Percentiles rank a stretch among this genome's conserved stretches.
phyloP scores from a whole-genome alignment of 1,140 invertebrate genomes.

The Cydia pomonella region DNA sequence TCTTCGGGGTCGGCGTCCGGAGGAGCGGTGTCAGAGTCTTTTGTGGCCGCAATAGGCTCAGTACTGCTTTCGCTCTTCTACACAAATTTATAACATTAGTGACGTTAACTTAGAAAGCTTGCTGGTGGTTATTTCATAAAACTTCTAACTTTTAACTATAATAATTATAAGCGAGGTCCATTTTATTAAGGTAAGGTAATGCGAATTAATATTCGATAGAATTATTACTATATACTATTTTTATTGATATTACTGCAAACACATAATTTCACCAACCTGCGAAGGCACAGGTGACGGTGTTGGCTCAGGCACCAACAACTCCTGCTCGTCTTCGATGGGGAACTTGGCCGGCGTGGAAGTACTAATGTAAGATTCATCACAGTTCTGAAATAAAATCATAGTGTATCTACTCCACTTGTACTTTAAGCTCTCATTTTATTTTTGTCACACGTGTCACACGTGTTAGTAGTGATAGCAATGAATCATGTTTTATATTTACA shows the following conservation, averaged over 20 bases:
- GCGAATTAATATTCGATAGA: too few relatives aligned
- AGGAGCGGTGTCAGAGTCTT: conserved; percentile 39
- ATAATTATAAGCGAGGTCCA: too few relatives aligned
- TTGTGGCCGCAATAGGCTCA: conserved; percentile 45
- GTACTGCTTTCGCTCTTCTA: conserved; percentile 63
- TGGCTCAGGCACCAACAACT: conserved; percentile 56
- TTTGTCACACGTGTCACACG: too few relatives aligned
- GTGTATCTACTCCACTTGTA: too few relatives aligned
- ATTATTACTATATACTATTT: too few relatives aligned
- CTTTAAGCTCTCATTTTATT: too few relatives aligned
- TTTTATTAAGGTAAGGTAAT: too few relatives aligned
- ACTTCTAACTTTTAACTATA: too few relatives aligned
- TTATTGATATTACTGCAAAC: not conserved
- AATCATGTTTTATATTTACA: too few relatives aligned
- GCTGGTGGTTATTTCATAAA: too few relatives aligned
- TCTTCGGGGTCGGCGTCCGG: conserved; percentile 55
- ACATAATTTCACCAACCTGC: conserved; percentile 49
- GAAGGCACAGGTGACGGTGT: conserved; percentile 69
- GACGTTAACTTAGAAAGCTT: conserved; percentile 5
- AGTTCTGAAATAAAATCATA: conserved; percentile 51
- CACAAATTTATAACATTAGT: conserved; percentile 28
- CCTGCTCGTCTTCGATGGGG: conserved; percentile 74
- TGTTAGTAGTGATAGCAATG: too few relatives aligned
- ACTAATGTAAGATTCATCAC: conserved; percentile 63
- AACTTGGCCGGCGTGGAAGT: conserved; percentile 72